Evolutionary conservation across 2,797 vertebrate species (phyloP).

Genomic region (Mycteria americana): DNA sequence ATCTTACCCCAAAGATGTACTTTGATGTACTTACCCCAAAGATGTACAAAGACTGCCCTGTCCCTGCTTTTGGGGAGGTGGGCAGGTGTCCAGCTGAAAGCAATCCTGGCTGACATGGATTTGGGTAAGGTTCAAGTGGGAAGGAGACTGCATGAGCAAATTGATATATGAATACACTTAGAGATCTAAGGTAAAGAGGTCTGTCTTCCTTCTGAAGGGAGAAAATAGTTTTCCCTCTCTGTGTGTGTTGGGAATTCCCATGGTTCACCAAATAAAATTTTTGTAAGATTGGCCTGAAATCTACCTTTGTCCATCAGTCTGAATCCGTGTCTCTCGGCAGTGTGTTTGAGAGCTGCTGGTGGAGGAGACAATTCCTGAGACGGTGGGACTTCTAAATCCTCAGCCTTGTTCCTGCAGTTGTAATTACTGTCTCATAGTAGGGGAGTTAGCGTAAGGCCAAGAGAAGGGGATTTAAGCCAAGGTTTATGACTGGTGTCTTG

Average conservation of each 20-base stretch:
- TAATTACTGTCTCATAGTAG: slow-evolving; percentile 19
- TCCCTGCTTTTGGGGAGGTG: background rate
- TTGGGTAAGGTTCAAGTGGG: background rate
- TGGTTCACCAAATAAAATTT: background rate
- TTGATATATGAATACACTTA: background rate
- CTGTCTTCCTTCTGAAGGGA: background rate
- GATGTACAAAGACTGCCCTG: too few relatives aligned
- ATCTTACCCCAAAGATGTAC: too few relatives aligned
- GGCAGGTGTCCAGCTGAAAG: background rate
- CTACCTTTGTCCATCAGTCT: background rate
- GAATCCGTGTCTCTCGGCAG: background rate
- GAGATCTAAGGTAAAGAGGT: background rate
- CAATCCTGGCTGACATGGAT: background rate
- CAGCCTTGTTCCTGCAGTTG: background rate
- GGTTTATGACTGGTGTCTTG: background rate
- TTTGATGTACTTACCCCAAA: too few relatives aligned
- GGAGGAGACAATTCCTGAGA: background rate
- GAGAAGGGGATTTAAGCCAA: background rate
- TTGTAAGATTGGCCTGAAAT: background rate
- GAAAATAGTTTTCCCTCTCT: background rate
- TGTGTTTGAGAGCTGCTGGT: background rate
- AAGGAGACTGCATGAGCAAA: background rate
- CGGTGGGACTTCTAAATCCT: background rate
- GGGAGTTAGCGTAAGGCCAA: background rate
- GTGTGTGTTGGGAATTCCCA: background rate